Conservation (phyloP, 64 coral and sea anemone species). For the Stichodactyla helianthus region DNA sequence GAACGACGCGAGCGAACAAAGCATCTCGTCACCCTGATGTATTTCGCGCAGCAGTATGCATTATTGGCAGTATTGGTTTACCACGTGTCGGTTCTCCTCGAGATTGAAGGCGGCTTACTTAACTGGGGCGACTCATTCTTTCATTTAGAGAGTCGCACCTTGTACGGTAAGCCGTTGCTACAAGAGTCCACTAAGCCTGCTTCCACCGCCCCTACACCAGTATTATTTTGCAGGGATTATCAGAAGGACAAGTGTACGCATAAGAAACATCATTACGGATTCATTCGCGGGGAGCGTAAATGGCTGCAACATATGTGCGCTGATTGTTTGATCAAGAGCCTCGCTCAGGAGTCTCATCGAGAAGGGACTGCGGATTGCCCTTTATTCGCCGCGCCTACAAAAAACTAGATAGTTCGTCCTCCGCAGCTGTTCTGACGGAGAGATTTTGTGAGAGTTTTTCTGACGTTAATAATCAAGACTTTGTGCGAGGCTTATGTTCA, state of each 20-base stretch:
- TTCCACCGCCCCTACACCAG: not conserved
- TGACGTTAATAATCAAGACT: too few relatives aligned
- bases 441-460: too few relatives aligned
- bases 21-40: slow-evolving; percentile 8
- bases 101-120: slow-evolving; percentile 9
- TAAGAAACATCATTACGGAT: slow-evolving; percentile 18
- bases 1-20: not conserved
- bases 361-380: slow-evolving; percentile 10
- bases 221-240: not conserved
- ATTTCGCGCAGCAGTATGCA: not conserved
- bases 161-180: not conserved
- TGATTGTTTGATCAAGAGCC: not conserved
- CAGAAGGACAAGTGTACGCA: not conserved
- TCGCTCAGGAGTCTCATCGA: not conserved
- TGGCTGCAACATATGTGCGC: slow-evolving; percentile 28
- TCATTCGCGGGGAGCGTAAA: not conserved
- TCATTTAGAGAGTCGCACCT: not conserved
- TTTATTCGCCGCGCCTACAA: not conserved
- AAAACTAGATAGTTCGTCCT: too few relatives aligned
- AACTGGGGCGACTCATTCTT: slow-evolving; percentile 6
- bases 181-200: not conserved
- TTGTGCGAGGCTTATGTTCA: too few relatives aligned
- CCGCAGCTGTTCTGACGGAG: too few relatives aligned
- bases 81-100: not conserved
- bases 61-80: not conserved